Percentiles rank a stretch among this genome's conserved stretches.
Conservation (phyloP, 2,888 invertebrate genomes). For the Tiliacea aurago region DNA sequence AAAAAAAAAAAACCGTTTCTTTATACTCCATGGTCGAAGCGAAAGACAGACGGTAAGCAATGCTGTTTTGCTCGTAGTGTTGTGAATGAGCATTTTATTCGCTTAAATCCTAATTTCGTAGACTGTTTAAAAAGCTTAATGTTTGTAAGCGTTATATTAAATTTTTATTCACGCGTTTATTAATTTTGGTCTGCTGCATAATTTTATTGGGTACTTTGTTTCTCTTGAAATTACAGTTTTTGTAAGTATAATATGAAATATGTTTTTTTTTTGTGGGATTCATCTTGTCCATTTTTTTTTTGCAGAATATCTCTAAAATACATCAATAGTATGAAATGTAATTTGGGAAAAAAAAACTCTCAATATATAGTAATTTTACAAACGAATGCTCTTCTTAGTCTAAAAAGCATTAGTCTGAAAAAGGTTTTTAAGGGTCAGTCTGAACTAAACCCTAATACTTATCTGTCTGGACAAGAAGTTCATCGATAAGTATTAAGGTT, state of each 20-base stretch:
- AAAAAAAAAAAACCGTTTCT: no score
- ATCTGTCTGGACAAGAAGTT: conserved; percentile 42
- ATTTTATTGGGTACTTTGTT: conserved; percentile 37
- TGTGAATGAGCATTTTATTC: conserved; percentile 18
- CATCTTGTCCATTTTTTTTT: neutral
- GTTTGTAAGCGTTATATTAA: conserved; percentile 33
- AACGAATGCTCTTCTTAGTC: conserved; percentile 7
- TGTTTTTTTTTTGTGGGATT: neutral
- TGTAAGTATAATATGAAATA: neutral
- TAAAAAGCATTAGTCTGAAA: conserved; percentile 27
- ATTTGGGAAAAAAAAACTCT: conserved; percentile 28
- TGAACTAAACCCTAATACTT: conserved; percentile 34
- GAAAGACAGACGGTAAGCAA: neutral
- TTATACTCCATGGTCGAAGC: neutral
- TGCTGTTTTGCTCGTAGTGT: conserved; percentile 8
- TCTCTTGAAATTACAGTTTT: conserved; percentile 26
- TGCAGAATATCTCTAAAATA: conserved; percentile 13
- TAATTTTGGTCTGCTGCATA: conserved; percentile 48
- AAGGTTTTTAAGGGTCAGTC: conserved; percentile 43
- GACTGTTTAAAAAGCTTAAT: conserved; percentile 18
- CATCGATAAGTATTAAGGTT: conserved; percentile 34
- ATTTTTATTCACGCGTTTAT: conserved; percentile 36
- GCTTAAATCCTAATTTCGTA: conserved; percentile 31
- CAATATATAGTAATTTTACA: conserved; percentile 33
- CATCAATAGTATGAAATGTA: conserved; percentile 12